phyloP scores from a whole-genome alignment of 2,888 invertebrate species.

The Epirrhoe tristata region DNA sequence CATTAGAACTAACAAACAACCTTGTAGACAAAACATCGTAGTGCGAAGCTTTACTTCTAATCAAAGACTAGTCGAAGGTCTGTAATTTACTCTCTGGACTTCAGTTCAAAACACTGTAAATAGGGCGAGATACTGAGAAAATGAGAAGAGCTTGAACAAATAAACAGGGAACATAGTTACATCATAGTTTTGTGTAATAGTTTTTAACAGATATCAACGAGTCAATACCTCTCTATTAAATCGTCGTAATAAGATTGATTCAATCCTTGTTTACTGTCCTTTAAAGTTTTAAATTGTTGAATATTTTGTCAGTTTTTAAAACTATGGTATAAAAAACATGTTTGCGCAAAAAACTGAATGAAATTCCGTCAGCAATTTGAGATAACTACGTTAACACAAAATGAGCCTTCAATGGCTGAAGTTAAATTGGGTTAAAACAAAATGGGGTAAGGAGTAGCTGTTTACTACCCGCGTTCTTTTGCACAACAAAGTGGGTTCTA shows the following conservation, averaged over 20 bases:
- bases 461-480: conserved; percentile 55
- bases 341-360: conserved; percentile 39
- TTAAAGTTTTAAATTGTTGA: neutral
- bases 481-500: conserved; percentile 50
- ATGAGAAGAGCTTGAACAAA: neutral
- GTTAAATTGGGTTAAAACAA: conserved; percentile 79
- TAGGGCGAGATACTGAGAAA: neutral
- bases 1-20: conserved; percentile 3
- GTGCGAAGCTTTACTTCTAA: conserved; percentile 19
- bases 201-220: no score
- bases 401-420: conserved; percentile 77
- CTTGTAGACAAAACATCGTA: neutral
- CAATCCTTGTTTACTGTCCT: neutral
- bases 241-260: neutral
- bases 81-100: conserved; percentile 16
- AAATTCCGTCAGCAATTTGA: conserved; percentile 52
- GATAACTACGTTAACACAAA: conserved; percentile 74
- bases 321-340: conserved; percentile 36
- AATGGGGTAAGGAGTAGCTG: conserved; percentile 65
- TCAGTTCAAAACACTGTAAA: conserved; percentile 14
- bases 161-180: neutral
- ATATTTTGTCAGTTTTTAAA: neutral
- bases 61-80: conserved; percentile 16
- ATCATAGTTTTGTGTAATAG: neutral
- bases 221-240: neutral